Percentiles rank a stretch among this genome's conserved stretches.
Evolutionary conservation across 2,113 vertebrate species (phyloP).

Genomic region (Machaerirhynchus nigripectus): DNA sequence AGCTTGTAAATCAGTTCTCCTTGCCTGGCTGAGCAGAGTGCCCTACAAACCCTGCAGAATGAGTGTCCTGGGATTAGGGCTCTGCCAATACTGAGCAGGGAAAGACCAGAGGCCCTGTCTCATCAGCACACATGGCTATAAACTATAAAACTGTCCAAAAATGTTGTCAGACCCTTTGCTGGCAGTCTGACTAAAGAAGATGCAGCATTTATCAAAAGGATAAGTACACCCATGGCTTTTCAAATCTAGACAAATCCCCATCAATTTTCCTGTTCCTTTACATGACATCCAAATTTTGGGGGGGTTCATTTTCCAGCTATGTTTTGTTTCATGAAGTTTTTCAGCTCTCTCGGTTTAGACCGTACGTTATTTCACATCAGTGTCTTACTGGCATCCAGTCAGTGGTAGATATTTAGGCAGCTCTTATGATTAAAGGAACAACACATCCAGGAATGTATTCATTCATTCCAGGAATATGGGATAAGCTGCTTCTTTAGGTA

Average conservation of each 20-base stretch:
- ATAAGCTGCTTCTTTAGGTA: not conserved
- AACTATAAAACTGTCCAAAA: not conserved
- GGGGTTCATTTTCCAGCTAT: accelerated
- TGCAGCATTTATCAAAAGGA: not conserved
- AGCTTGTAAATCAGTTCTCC: not conserved
- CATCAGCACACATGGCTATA: not conserved
- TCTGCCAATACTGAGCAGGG: not conserved
- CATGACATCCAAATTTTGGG: not conserved
- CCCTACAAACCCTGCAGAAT: not conserved
- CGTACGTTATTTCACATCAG: not conserved
- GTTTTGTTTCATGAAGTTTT: not conserved
- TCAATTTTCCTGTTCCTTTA: not conserved
- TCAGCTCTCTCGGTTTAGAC: not conserved
- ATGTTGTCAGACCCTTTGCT: not conserved
- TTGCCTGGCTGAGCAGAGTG: not conserved
- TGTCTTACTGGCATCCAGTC: not conserved
- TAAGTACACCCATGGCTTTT: not conserved
- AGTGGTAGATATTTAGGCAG: not conserved
- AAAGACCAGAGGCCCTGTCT: not conserved
- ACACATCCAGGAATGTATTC: not conserved
- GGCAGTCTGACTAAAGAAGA: not conserved
- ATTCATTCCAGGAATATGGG: not conserved
- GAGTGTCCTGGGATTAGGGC: not conserved
- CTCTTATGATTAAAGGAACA: not conserved
- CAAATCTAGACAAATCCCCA: not conserved